Conservation (phyloP, 2,888 invertebrate species). For the Ariolimax columbianus region DNA sequence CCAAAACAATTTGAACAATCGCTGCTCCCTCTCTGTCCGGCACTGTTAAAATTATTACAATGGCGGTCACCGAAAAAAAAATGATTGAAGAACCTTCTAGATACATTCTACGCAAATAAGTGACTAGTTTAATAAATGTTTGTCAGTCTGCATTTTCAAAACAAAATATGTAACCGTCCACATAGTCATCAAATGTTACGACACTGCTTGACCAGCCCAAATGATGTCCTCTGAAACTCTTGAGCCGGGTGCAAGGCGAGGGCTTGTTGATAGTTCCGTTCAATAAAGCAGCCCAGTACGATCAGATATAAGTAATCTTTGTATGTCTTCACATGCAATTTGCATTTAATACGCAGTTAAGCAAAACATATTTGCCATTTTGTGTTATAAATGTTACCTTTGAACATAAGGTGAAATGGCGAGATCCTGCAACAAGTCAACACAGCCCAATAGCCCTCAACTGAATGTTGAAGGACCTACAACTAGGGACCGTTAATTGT, state of each 20-base stretch:
- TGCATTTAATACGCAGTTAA: not conserved
- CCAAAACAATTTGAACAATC: not conserved
- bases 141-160: not conserved
- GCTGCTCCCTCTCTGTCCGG: slow-evolving; percentile 11
- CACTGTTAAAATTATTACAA: slow-evolving; percentile 21
- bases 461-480: slow-evolving; percentile 25
- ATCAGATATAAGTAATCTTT: not conserved
- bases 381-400: slow-evolving; percentile 14
- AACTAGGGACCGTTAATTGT: too few relatives aligned
- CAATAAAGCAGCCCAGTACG: not conserved
- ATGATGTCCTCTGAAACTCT: not conserved
- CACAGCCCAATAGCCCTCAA: not conserved
- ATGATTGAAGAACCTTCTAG: too few relatives aligned
- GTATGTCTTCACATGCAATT: not conserved
- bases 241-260: not conserved
- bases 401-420: slow-evolving; percentile 13
- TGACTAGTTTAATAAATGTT: not conserved
- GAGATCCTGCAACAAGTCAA: slow-evolving; percentile 26
- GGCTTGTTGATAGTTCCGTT: not conserved
- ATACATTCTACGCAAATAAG: not conserved
- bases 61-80: slow-evolving; percentile 6
- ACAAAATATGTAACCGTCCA: not conserved
- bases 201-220: not conserved
- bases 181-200: not conserved
- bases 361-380: not conserved